Base-by-base conservation (phyloP, 2,797 vertebrate species). In the Heliangelus exortis region DNA sequence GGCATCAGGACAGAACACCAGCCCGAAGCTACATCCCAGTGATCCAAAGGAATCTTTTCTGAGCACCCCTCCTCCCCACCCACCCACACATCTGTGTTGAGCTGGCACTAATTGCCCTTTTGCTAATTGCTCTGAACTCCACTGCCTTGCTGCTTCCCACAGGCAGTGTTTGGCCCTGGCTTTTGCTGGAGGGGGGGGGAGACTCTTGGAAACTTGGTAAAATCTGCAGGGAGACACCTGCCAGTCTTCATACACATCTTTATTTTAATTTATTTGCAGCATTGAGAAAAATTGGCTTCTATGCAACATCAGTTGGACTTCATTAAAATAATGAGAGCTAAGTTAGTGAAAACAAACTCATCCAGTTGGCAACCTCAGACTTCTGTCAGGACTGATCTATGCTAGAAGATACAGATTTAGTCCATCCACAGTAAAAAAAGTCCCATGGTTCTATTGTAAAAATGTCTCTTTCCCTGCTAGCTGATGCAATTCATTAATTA, bases 381-480 rank as follows among this genome's bases (percentile, higher is more conserved):
- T 96, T 96, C 92, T 95, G 88, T 96, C 96, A 95, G 87, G 91
- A 88, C 84, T 90, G 72, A 95, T 95, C 87, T 93, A 31, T 85
- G 80, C 92, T 74, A 95, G 80, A 93, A 92, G 89, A 94, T 93
- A 82, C 0, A 94, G 88, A 91, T 86, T 90, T 94, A 91, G 91
- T 93, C 94, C 86, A 94, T 94, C 95, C 90, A 92, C 83, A 95
- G 88, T 89, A 94, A 94, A 97, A 93, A 96, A 91, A 96, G 92
- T 94, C 85, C 87, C 94, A 81, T 68, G 88, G 88, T 95, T 86
- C 91, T 47, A 61, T 77, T 87, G 95, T 92, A 93, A 96, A 92
- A 96, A 91, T 86, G 71, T 92, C 95, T 92, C 87, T 95, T 96
- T 90, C 87, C 33, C 61, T 72, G 55, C 82, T 94, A 91, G 88